Conservation (phyloP, 2,113 vertebrate species). For the Alligator mississippiensis region DNA sequence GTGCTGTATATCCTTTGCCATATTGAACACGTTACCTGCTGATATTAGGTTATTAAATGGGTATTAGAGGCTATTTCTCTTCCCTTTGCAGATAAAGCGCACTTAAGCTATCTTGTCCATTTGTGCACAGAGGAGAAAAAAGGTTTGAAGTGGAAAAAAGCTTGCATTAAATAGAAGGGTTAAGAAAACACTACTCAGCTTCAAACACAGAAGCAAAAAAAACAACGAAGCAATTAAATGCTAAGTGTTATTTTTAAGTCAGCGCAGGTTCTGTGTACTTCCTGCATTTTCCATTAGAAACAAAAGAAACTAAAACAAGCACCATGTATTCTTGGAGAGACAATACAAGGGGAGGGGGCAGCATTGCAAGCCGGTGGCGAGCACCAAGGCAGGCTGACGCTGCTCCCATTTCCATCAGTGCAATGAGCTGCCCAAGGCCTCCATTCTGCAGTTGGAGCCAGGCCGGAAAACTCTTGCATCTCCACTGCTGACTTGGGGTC, state of each 20-base stretch:
- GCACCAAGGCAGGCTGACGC: neutral
- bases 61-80: slow-evolving; percentile 38
- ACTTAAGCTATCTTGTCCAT: slow-evolving; percentile 39
- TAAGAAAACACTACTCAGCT: neutral
- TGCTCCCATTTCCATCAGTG: neutral
- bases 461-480: neutral
- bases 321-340: neutral
- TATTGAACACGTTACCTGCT: slow-evolving; percentile 82
- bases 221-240: neutral
- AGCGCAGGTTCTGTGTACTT: neutral
- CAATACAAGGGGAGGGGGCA: neutral
- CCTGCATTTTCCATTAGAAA: neutral
- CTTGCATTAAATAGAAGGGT: neutral
- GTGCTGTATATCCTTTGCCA: slow-evolving; percentile 78
- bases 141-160: neutral
- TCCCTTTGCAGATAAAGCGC: slow-evolving; percentile 31
- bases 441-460: neutral
- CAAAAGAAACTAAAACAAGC: neutral
- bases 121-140: neutral
- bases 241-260: rapidly evolving
- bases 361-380: neutral
- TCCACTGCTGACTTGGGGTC: neutral
- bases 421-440: neutral
- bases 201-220: neutral
- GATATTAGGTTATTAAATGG: slow-evolving; percentile 68